Base-by-base conservation (phyloP, 2,888 invertebrate genomes). In the Idaea dimidiata region DNA sequence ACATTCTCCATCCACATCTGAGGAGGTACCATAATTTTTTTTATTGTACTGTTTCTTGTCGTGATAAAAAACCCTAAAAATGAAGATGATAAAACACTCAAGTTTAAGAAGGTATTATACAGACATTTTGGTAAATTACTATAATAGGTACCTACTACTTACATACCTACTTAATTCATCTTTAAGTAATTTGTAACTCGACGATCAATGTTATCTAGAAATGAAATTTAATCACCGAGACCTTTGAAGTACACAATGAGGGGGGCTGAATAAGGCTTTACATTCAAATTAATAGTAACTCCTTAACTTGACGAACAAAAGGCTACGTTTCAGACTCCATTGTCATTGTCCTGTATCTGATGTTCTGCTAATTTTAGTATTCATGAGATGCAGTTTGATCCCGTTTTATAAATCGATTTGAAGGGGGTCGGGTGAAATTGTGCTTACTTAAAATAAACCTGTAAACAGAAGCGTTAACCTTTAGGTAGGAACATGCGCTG, bases 381-480 rank as follows among this genome's bases (percentile, higher is more conserved):
- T 43, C 43, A 43, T 43, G 43, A 43, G 8, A 14, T 43, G 43
- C 43, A 43, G 43, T 43, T 43, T 43, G 43, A 43, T 43, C 10
- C 14, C 43, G 6, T 14, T 43, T 10, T 16, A n/a, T 24, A 16
- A 57, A 57, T 31, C 57, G 57, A 18, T 14, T n/a, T 24, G 4
- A 3, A 31, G 24, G 57, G 18, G 57, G 18, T n/a, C 24, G 24
- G 43, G 43, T 43, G 43, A 33, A 33, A 33, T 43, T 43, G 1
- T 43, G 8, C 43, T 43, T 3, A 43, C 43, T 43, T 43, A 43
- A 43, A 43, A 43, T 43, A 43, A 64, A 62, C 62, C 59, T 31
- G 62, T 64, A 67, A 69, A 64, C 63, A 61, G 61, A 62, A 62
- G 53, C 62, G 54, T 62, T 55, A 66, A 63, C 63, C 66, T 63